Evolutionary conservation across 2,797 vertebrate genomes (phyloP).

Genomic region (Sitta carolinensis): DNA sequence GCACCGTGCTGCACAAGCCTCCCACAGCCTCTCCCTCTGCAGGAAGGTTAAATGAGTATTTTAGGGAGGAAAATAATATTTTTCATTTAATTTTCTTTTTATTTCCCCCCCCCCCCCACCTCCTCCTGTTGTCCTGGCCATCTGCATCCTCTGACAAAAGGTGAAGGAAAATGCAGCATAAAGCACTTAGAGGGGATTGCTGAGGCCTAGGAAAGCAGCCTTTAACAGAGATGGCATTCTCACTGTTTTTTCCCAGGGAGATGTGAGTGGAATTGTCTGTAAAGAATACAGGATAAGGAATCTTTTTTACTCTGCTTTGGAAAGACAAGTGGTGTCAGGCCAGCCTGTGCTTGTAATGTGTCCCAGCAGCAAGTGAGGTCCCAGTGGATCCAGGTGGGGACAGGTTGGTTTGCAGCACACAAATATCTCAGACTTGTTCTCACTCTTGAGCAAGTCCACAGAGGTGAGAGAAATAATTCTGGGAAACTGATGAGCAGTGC

Average conservation of each 20-base stretch:
- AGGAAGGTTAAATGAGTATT: not conserved
- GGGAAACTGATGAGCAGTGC: not conserved
- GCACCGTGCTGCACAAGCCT: not conserved
- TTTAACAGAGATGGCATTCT: not conserved
- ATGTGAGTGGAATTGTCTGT: not conserved
- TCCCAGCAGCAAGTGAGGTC: not conserved
- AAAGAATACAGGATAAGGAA: not conserved
- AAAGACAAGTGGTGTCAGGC: not conserved
- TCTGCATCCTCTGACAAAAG: not conserved
- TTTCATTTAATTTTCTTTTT: not conserved
- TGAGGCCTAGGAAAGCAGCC: not conserved
- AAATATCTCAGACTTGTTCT: not conserved
- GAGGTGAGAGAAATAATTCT: not conserved
- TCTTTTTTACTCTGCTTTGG: not conserved
- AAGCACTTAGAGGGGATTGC: not conserved
- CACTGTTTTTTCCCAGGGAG: not conserved
- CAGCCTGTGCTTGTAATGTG: not conserved
- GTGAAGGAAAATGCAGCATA: not conserved
- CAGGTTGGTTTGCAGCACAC: not conserved
- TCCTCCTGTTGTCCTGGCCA: not conserved
- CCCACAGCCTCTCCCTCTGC: not conserved
- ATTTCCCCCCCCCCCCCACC: fast-evolving
- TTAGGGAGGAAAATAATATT: not conserved
- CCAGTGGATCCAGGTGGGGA: not conserved
- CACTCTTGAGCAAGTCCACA: not conserved